Conservation (phyloP, 2,888 invertebrate species). For the Sylvicola cinctus region DNA sequence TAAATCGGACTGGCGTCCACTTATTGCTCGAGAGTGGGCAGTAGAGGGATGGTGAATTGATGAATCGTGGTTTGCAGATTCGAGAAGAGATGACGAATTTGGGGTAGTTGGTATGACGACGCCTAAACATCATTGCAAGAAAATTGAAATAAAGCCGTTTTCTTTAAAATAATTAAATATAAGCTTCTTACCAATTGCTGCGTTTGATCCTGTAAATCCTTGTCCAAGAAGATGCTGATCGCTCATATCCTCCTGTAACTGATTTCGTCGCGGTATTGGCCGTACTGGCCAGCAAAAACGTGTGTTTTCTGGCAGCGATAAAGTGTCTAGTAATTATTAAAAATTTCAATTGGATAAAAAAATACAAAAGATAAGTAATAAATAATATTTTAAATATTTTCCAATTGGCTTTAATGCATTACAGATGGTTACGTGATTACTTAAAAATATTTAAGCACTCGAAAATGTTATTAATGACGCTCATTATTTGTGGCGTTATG, state of each 20-base stretch:
- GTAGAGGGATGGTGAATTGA: constrained; percentile 7
- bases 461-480: no score
- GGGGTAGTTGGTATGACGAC: constrained; percentile 21
- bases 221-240: neutral
- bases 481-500: no score
- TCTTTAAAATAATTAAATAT: no score
- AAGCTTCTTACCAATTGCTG: constrained; percentile 6
- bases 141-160: no score
- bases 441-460: no score
- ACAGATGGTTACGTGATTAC: no score
- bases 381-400: no score
- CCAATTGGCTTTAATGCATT: no score
- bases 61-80: neutral
- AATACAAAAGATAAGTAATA: neutral
- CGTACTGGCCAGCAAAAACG: constrained; percentile 23
- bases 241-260: constrained; percentile 6
- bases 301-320: constrained; percentile 18
- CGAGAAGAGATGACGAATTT: constrained; percentile 6
- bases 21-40: constrained; percentile 7
- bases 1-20: neutral
- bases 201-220: constrained; percentile 2
- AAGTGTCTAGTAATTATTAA: constrained; percentile 8
- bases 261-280: constrained; percentile 17
- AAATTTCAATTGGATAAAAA: neutral
- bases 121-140: neutral